A percentile compares a stretch with the other conserved stretches of the same genome.
These are phyloP conservation scores for Periparus ater DNA, from an alignment of 2,797 vertebrate genomes.

Conservation along the genomic window DNA sequence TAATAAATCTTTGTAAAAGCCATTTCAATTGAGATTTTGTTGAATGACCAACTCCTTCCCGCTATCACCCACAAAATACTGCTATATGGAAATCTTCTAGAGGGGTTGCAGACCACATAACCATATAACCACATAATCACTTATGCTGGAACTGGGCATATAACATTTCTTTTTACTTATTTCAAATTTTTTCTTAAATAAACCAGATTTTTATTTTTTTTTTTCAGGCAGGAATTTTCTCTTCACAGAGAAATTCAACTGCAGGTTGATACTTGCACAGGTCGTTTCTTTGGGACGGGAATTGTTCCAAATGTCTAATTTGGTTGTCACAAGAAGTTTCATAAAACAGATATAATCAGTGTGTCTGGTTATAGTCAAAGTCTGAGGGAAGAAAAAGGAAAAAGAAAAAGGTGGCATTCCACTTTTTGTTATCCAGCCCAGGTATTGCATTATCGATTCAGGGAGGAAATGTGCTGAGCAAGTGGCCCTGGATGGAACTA, in stretches of 20 bases:
- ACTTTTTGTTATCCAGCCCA: constrained; percentile 39
- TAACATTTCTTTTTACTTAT: background rate
- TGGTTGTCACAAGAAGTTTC: background rate
- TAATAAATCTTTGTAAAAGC: background rate
- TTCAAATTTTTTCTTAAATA: background rate
- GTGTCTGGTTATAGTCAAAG: background rate
- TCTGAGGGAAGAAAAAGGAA: background rate
- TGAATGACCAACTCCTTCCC: background rate
- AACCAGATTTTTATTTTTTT: background rate
- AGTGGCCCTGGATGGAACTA: constrained; percentile 12
- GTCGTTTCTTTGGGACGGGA: background rate
- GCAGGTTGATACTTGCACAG: background rate
- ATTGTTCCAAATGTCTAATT: background rate
- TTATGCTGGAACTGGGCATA: background rate
- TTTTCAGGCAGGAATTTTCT: background rate
- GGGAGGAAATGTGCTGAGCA: constrained; percentile 52
- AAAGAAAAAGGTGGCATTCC: background rate
- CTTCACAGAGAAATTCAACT: background rate
- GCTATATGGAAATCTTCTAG: background rate
- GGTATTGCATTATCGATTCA: constrained; percentile 56
- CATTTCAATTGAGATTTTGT: background rate
- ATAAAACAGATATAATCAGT: background rate
- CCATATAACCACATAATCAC: background rate
- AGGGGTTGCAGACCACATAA: background rate
- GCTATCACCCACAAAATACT: background rate